Conservation (phyloP, 2,888 invertebrate genomes). For the Autographa pulchrina region DNA sequence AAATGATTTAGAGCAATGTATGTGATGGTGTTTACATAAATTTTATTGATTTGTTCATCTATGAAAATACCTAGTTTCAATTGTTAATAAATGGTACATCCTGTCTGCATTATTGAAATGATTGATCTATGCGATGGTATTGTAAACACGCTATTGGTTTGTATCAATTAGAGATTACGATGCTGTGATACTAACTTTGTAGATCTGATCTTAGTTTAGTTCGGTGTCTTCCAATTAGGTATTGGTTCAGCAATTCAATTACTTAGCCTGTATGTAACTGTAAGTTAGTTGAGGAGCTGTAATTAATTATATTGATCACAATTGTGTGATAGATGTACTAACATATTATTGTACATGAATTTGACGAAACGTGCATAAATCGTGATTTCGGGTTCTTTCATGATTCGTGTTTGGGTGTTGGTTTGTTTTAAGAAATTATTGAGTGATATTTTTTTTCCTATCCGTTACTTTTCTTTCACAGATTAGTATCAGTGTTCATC, state of each 20-base stretch:
- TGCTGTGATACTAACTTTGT: constrained; percentile 44
- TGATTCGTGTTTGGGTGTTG: too few relatives aligned
- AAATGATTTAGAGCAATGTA: too few relatives aligned
- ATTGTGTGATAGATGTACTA: not conserved
- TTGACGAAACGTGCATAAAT: too few relatives aligned
- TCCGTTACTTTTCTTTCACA: too few relatives aligned
- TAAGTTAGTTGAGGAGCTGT: not conserved
- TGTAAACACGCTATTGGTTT: constrained; percentile 47
- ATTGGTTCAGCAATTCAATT: constrained; percentile 33
- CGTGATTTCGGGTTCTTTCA: too few relatives aligned
- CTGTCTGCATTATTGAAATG: constrained; percentile 18
- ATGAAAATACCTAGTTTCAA: too few relatives aligned
- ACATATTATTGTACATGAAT: not conserved
- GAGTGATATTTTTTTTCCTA: too few relatives aligned
- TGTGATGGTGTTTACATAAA: too few relatives aligned
- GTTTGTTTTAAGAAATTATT: too few relatives aligned
- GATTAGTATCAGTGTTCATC: too few relatives aligned
- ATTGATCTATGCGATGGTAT: constrained; percentile 36
- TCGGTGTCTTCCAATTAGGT: constrained; percentile 36
- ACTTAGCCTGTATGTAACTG: constrained; percentile 9
- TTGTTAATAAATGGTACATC: not conserved
- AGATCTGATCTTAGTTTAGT: constrained; percentile 40
- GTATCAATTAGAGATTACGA: constrained; percentile 55
- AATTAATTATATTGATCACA: not conserved
- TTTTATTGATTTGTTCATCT: too few relatives aligned